phyloP scores from a whole-genome alignment of 2,797 vertebrate genomes.

The Lindbergichthys nudifrons region DNA sequence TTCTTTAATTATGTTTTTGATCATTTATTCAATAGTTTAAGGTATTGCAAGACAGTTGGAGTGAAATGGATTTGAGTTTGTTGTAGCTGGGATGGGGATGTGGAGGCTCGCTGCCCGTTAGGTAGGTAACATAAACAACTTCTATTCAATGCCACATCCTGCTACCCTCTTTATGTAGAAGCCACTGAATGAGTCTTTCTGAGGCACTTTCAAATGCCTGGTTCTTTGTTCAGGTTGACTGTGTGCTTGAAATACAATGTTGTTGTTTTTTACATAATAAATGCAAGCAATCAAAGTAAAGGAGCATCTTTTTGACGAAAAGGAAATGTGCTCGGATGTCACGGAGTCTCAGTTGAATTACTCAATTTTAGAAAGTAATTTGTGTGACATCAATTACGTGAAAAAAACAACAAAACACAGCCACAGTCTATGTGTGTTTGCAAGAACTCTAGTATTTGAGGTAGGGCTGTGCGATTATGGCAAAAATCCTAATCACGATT shows the following conservation, averaged over 20 bases:
- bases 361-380: background rate
- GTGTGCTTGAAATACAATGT: background rate
- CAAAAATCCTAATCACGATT: too few relatives aligned
- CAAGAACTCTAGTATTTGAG: background rate
- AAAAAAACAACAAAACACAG: background rate
- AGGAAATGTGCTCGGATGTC: background rate
- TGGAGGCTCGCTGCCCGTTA: constrained; percentile 7
- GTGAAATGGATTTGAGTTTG: constrained; percentile 2
- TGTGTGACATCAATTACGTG: background rate
- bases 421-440: background rate
- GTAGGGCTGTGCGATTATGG: too few relatives aligned
- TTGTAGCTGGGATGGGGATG: background rate
- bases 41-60: background rate
- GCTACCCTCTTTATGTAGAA: background rate
- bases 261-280: background rate
- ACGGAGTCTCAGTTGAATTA: background rate
- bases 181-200: background rate
- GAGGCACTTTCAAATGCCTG: background rate
- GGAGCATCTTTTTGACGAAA: background rate
- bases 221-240: background rate
- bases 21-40: background rate
- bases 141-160: constrained; percentile 4
- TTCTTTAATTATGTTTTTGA: background rate
- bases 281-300: background rate
- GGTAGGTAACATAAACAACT: constrained; percentile 13